Percentiles rank a stretch among this genome's conserved stretches.
These are phyloP conservation scores for Apodemus speciosus DNA, from an alignment of 2,113 vertebrate genomes.

Conservation along the genomic window DNA sequence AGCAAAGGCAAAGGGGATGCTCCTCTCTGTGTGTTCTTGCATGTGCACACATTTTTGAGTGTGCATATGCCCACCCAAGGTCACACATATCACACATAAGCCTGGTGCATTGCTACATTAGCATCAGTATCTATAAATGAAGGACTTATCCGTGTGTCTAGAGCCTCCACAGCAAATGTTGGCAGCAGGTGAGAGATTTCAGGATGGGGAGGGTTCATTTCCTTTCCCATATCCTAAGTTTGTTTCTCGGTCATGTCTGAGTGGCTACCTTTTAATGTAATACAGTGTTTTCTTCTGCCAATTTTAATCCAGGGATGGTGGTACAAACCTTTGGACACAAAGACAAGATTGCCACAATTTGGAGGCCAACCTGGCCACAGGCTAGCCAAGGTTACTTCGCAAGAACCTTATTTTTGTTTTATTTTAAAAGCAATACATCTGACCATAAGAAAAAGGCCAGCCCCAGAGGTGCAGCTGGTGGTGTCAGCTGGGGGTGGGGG, in stretches of 20 bases:
- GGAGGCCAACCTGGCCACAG: neutral
- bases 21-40: neutral
- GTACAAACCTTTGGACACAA: neutral
- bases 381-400: neutral
- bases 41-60: neutral
- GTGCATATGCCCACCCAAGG: neutral
- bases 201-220: neutral
- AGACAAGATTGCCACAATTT: neutral
- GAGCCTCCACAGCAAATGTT: neutral
- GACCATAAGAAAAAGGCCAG: neutral
- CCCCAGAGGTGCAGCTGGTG: neutral
- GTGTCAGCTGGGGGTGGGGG: neutral
- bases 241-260: neutral
- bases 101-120: neutral
- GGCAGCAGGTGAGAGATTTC: neutral
- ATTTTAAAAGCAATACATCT: neutral
- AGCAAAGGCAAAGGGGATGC: neutral
- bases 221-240: neutral
- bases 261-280: neutral
- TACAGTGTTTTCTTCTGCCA: neutral
- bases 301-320: neutral
- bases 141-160: neutral
- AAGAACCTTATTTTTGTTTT: neutral
- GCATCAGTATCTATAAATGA: neutral
- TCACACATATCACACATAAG: neutral